Conservation (phyloP, 2,797 vertebrate species). For the Enteromius viviparus region DNA sequence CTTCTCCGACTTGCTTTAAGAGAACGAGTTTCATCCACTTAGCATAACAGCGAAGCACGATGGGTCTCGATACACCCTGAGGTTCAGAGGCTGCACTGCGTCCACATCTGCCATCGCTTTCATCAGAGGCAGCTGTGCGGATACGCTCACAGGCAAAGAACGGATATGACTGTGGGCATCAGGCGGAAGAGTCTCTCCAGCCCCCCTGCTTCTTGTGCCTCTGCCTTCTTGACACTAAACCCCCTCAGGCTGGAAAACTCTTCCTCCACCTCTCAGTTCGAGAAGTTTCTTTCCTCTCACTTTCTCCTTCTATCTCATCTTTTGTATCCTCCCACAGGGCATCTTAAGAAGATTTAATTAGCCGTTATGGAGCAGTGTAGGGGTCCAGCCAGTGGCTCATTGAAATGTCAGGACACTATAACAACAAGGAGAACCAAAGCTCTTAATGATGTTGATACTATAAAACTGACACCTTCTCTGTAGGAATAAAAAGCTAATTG, state of each 20-base stretch:
- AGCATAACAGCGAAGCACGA: constrained; percentile 18
- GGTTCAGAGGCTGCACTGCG: constrained; percentile 37
- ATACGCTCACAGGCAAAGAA: constrained; percentile 27
- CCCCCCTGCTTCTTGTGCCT: constrained; percentile 13
- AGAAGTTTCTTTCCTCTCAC: constrained; percentile 29
- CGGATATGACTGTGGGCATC: constrained; percentile 34
- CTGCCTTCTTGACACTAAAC: constrained; percentile 22
- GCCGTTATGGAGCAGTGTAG: constrained; percentile 50
- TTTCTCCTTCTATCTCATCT: constrained; percentile 5
- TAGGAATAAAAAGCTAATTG: constrained; percentile 70
- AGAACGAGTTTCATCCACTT: constrained; percentile 12
- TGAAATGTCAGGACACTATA: constrained; percentile 72
- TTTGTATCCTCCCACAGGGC: constrained; percentile 42
- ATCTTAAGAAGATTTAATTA: constrained; percentile 64
- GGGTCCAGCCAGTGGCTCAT: constrained; percentile 58
- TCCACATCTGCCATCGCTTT: constrained; percentile 45
- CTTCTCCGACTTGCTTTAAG: constrained; percentile 20
- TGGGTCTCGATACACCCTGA: constrained; percentile 23
- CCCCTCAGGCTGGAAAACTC: constrained; percentile 27
- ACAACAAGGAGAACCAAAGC: constrained; percentile 71
- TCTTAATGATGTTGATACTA: constrained; percentile 72
- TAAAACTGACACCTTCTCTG: constrained; percentile 74
- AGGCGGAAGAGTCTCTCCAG: constrained; percentile 35
- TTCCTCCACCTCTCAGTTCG: neutral
- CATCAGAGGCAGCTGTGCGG: constrained; percentile 42